Base-by-base conservation (phyloP, 2,888 invertebrate genomes). In the Dastarcus helophoroides region DNA sequence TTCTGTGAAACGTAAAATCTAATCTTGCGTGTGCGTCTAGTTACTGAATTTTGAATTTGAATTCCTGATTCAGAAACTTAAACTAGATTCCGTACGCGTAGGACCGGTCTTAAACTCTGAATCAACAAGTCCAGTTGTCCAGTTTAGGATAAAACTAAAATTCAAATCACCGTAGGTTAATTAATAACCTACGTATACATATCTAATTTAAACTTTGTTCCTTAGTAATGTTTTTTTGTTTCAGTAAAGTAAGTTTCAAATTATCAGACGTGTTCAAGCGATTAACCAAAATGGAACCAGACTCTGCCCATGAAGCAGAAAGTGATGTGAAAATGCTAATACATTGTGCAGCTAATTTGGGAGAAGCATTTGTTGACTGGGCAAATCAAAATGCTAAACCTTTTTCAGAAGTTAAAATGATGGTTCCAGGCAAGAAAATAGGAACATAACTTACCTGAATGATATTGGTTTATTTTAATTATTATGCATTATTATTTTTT, bases 271-370 rank as follows among this genome's bases (percentile, higher is more conserved):
- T 81, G 17, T 78, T 70, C 48, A 56, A 65, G 38, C 64, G 70
- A 27, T 53, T 76, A 12, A 60, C 73, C 24, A 60, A 61, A 2
- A 62, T 58, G 31, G 47, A 63, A 8, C 60, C 68, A 1, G 25
- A 44, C 3, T 53, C 64, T 45, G 61, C 67, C 1, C 83, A 84
- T 51, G 64, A 67, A 39, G 80, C 83, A 2, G 82, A 82, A 56
- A 67, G 56, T 2, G 83, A 84, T 54, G 77, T 77, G 16, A 40
- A 68, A 2, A 71, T 71, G 63, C 58, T 83, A 28, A 50, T 79
- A 7, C 64, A 71, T 40, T 73, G 79, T 50, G 71, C 75, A 3
- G 58, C 68, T 13, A 63, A 66, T 5, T 57, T 68, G 26, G 70
- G 71, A 27, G 51, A 67, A 4, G 56, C 64, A 21, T 80, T 82